Evolutionary conservation across 2,888 invertebrate genomes (phyloP).

Genomic region (Coelopa pilipes): DNA sequence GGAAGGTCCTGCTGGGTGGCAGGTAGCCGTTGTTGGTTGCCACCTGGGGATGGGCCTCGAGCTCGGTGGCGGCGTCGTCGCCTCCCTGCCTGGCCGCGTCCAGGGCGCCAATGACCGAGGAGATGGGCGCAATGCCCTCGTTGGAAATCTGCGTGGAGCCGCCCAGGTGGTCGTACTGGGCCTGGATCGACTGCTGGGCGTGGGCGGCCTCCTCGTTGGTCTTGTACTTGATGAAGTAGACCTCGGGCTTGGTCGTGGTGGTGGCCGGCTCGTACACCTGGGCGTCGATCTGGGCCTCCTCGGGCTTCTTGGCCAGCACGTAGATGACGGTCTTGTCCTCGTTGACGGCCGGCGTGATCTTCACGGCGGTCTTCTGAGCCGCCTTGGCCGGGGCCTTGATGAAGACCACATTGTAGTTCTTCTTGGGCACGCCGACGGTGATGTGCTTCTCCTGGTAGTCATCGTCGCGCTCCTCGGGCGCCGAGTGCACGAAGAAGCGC

Average conservation of each 20-base stretch:
- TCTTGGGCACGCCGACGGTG: slow-evolving; percentile 46
- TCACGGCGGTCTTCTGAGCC: slow-evolving; percentile 41
- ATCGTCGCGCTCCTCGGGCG: slow-evolving; percentile 48
- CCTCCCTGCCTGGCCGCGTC: slow-evolving; percentile 34
- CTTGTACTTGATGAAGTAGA: slow-evolving; percentile 51
- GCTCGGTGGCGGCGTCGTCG: slow-evolving; percentile 5
- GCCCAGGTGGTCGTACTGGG: slow-evolving; percentile 49
- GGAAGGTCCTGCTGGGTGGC: slow-evolving; percentile 33
- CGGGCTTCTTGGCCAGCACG: slow-evolving; percentile 50
- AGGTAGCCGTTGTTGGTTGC: slow-evolving; percentile 31
- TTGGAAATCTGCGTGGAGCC: slow-evolving; percentile 48
- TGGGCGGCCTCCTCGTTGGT: slow-evolving; percentile 50
- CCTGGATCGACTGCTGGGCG: slow-evolving; percentile 50
- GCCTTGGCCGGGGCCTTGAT: slow-evolving; percentile 46
- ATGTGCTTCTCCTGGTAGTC: slow-evolving; percentile 42
- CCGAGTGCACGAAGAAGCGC: slow-evolving; percentile 49
- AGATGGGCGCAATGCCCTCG: slow-evolving; percentile 47
- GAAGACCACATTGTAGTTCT: slow-evolving; percentile 51
- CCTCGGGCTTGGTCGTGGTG: slow-evolving; percentile 49
- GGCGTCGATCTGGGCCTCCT: slow-evolving; percentile 45
- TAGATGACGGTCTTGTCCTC: slow-evolving; percentile 52
- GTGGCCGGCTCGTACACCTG: slow-evolving; percentile 44
- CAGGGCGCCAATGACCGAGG: slow-evolving; percentile 49
- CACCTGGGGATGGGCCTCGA: background rate
- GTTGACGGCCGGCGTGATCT: slow-evolving; percentile 48